Evolutionary conservation across 2,888 invertebrate species (phyloP).

Genomic region (Andrena trimmerana): DNA sequence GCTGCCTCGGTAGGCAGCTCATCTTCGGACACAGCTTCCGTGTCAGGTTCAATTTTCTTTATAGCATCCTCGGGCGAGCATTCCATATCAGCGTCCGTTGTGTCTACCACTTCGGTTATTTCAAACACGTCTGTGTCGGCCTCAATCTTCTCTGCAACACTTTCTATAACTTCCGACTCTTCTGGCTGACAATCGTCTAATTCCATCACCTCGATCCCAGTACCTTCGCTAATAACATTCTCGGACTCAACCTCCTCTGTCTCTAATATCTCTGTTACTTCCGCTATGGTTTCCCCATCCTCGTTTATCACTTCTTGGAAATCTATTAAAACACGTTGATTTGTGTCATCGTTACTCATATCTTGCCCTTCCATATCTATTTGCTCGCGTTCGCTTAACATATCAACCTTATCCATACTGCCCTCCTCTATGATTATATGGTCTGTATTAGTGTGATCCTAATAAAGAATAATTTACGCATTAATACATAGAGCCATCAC

Average conservation of each 20-base stretch:
- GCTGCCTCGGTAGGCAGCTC: conserved; percentile 86
- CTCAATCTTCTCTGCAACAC: conserved; percentile 70
- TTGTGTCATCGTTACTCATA: conserved; percentile 58
- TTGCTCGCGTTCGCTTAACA: conserved; percentile 62
- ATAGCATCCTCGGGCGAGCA: conserved; percentile 64
- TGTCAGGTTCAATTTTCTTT: conserved; percentile 89
- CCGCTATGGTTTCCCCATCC: conserved; percentile 66
- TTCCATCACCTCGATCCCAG: conserved; percentile 65
- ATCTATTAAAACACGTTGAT: conserved; percentile 58
- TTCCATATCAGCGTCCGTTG: conserved; percentile 68
- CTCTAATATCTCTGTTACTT: conserved; percentile 70
- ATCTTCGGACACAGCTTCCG: conserved; percentile 94
- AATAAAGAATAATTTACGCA: conserved; percentile 3
- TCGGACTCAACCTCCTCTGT: conserved; percentile 71
- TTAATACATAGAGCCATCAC: neutral
- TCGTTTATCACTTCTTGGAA: conserved; percentile 76
- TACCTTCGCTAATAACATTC: conserved; percentile 53
- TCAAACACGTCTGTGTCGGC: conserved; percentile 76
- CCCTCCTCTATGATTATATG: conserved; percentile 68
- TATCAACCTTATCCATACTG: conserved; percentile 71
- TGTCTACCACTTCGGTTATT: conserved; percentile 81
- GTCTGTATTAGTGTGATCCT: conserved; percentile 55
- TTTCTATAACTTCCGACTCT: conserved; percentile 62
- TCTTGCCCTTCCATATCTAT: conserved; percentile 68
- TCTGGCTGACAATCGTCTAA: conserved; percentile 65